These are phyloP conservation scores for Morinoia aosen DNA, from an alignment of 2,888 invertebrate genomes.

Conservation along the genomic window DNA sequence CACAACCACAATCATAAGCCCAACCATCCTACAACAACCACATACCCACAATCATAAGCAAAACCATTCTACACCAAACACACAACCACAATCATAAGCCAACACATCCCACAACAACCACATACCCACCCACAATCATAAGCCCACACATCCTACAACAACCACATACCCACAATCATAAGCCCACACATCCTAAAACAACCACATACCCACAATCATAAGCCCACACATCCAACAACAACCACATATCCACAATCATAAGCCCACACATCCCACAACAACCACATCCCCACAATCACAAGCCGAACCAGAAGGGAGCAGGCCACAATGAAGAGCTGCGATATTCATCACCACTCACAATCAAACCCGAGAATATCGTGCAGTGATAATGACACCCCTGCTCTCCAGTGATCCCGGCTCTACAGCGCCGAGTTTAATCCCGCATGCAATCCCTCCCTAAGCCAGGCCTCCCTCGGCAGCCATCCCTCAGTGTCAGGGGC, in stretches of 20 bases:
- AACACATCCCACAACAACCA: too few species aligned
- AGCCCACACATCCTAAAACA: neutral
- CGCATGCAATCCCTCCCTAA: neutral
- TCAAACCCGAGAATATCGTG: neutral
- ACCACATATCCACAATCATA: neutral
- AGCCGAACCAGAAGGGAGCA: neutral
- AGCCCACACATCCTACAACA: neutral
- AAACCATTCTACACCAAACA: too few species aligned
- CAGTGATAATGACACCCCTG: slow-evolving; percentile 12
- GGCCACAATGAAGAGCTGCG: neutral
- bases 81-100: too few species aligned
- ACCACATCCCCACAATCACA: neutral
- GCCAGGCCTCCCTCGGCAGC: neutral
- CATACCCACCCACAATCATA: neutral
- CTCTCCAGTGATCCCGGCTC: slow-evolving; percentile 19
- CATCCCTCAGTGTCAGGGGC: slow-evolving; percentile 13
- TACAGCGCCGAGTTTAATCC: slow-evolving; percentile 31
- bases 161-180: too few species aligned
- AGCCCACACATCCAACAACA: neutral
- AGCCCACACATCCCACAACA: neutral
- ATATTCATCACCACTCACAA: slow-evolving; percentile 6
- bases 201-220: neutral
- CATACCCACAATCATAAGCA: too few species aligned
- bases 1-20: too few species aligned
- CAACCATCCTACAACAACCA: too few species aligned